phyloP scores from a whole-genome alignment of 2,888 invertebrate species.

The Nasonia oneida region DNA sequence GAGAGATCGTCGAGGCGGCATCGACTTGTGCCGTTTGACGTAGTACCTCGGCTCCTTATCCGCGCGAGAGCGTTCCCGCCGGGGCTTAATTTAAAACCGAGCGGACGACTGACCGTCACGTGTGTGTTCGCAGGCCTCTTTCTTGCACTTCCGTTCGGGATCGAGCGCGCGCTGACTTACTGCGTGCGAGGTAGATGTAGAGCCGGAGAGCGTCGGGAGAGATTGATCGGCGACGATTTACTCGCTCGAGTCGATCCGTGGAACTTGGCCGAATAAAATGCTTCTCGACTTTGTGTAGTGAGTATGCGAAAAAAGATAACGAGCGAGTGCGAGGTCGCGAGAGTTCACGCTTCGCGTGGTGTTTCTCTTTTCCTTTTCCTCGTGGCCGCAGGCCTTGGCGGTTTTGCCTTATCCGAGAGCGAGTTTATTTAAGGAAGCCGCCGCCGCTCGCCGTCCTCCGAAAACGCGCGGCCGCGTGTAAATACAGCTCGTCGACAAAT shows the following conservation, averaged over 20 bases:
- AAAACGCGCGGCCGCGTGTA: background rate
- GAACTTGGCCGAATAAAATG: background rate
- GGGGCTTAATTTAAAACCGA: conserved; percentile 53
- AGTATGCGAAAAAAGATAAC: background rate
- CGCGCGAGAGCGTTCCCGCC: background rate
- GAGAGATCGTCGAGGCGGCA: background rate
- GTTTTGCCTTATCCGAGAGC: conserved; percentile 6
- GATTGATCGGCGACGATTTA: conserved; percentile 9
- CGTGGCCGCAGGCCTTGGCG: conserved; percentile 5
- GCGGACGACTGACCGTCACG: background rate
- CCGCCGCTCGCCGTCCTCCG: background rate
- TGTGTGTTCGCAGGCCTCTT: conserved; percentile 11
- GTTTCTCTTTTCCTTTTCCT: background rate
- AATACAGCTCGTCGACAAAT: background rate
- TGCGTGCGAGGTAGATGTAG: background rate
- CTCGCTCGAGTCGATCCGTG: background rate
- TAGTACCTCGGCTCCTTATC: conserved; percentile 32
- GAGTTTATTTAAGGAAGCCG: conserved; percentile 32
- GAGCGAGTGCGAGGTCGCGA: background rate
- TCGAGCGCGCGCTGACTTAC: background rate
- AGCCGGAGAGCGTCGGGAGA: background rate
- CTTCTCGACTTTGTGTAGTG: background rate
- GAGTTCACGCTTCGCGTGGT: conserved; percentile 13
- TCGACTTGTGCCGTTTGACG: conserved; percentile 8
- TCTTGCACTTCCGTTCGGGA: background rate